These are phyloP conservation scores for Parazoanthus swiftii DNA, from an alignment of 92 coral and sea anemone species.

Conservation along the genomic window DNA sequence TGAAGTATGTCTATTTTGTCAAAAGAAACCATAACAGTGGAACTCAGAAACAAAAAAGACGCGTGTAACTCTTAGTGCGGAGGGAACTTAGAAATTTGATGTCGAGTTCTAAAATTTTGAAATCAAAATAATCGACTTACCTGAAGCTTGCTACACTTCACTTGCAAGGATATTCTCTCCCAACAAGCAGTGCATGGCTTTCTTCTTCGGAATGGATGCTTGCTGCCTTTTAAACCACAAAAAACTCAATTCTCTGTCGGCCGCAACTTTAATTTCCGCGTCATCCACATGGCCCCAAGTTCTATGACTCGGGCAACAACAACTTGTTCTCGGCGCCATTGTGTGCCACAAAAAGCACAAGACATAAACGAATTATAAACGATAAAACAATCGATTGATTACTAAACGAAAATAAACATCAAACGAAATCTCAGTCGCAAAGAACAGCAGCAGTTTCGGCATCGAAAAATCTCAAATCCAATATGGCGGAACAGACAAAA, in stretches of 20 bases:
- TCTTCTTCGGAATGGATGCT: constrained; percentile 38
- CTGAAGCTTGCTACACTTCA: constrained; percentile 19
- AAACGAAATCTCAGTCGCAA: not conserved
- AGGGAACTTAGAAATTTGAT: not conserved
- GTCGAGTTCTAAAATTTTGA: not conserved
- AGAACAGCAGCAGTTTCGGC: constrained; percentile 6
- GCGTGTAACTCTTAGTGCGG: not conserved
- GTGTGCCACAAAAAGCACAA: constrained; percentile 22
- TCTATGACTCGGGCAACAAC: constrained; percentile 46
- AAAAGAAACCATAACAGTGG: not conserved
- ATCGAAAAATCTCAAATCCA: constrained; percentile 7
- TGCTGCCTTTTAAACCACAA: constrained; percentile 43
- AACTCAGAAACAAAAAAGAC: not conserved
- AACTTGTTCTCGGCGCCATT: constrained; percentile 19
- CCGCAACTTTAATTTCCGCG: constrained; percentile 36
- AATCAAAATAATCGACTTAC: constrained; percentile 5
- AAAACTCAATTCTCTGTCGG: constrained; percentile 22
- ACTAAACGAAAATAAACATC: not conserved
- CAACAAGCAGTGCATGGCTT: constrained; percentile 42
- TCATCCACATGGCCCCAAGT: constrained; percentile 44
- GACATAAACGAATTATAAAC: not conserved
- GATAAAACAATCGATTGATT: not conserved
- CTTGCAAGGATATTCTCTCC: constrained; percentile 14
- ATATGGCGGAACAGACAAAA: constrained; percentile 21
- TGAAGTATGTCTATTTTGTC: not conserved